Base-by-base conservation (phyloP, 2,113 vertebrate genomes). In the Tamias sibiricus region DNA sequence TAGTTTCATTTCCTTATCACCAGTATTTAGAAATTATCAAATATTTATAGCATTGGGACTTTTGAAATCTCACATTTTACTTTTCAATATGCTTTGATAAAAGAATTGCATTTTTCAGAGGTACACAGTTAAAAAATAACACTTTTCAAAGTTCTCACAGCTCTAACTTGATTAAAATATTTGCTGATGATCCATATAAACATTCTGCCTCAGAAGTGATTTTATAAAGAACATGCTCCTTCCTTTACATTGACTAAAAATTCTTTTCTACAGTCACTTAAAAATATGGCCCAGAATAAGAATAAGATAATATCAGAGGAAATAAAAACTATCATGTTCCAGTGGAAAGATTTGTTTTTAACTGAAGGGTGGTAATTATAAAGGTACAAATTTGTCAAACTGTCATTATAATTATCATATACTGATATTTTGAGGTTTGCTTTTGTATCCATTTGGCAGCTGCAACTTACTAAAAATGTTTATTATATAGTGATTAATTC, bases 321-420 rank as follows among this genome's bases (percentile, higher is more conserved):
- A 74, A 35, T 87, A 42, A 54, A 72, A 79, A 86, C 28, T 2
- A 42, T 47, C 1, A 87, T 30, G 69, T 89, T 94, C 35, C 20
- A 89, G 30, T 40, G 95, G 54, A 68, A 86, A 84, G 5, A 5
- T 66, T 95, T 95, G 62, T 74, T 42, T 95, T 89, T 88, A 42
- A 74, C 40, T 74, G 49, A 84, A 93, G 44, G 74, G 20, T 12
- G 6, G 37, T 84, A 81, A 84, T 94, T 93, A 92, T 8, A 86
- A 89, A 95, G 88, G 40, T 64, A 69, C n/a, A 85, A 40, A 64
- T 82, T 95, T 87, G 32, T 90, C 83, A 89, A 86, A 28, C 68
- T 90, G 22, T 75, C n/a, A 74, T 92, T 93, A 82, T 82, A 95
- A 75, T 93, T 71, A 85, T 81, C 72, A 49, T 44, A 76, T 37